Evolutionary conservation across 2,113 vertebrate species (phyloP).

Genomic region (Gopherus flavomarginatus): DNA sequence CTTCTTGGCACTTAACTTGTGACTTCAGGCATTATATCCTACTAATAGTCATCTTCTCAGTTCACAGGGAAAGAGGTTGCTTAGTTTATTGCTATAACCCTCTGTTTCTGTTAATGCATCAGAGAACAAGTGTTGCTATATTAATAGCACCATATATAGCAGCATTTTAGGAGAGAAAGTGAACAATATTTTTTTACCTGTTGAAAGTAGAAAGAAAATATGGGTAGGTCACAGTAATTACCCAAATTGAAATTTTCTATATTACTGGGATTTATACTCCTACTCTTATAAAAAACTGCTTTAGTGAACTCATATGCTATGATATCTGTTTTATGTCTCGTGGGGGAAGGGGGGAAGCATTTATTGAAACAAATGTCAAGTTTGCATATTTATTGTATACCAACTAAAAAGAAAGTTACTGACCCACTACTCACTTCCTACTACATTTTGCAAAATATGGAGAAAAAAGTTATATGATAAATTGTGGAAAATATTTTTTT

Average conservation of each 20-base stretch:
- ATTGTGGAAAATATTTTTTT: neutral
- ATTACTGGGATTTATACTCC: neutral
- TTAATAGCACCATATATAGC: neutral
- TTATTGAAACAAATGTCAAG: neutral
- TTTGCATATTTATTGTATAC: neutral
- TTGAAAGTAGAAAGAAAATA: neutral
- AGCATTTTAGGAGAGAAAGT: neutral
- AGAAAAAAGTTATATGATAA: neutral
- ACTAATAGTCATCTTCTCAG: neutral
- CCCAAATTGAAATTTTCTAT: neutral
- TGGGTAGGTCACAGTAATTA: neutral
- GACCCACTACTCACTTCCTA: neutral
- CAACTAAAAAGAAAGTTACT: neutral
- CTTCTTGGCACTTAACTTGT: neutral
- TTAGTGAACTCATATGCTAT: neutral
- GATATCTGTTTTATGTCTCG: neutral
- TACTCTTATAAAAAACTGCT: neutral
- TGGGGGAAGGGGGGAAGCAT: neutral
- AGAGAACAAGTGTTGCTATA: neutral
- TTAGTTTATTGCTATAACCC: neutral
- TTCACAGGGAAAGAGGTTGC: neutral
- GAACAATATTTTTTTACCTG: neutral
- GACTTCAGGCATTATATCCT: neutral
- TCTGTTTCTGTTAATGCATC: neutral
- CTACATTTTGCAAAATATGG: neutral